phyloP scores from a whole-genome alignment of 53 echinoderm and acorn worm species.

The Holothuria scabra region DNA sequence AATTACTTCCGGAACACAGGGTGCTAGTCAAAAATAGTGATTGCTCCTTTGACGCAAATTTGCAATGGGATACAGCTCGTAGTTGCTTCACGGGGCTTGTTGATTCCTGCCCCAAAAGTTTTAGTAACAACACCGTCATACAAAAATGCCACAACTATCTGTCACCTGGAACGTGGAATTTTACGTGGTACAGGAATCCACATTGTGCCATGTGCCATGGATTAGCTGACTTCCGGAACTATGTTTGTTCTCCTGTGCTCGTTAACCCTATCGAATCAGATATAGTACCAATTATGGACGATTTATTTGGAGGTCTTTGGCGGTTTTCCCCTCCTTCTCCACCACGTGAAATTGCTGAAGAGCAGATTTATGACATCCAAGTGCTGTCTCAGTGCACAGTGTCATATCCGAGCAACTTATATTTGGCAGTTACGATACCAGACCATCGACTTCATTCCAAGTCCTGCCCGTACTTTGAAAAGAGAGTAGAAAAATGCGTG shows the following conservation, averaged over 20 bases:
- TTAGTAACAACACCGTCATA: background rate
- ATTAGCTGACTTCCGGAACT: background rate
- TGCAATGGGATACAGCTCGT: background rate
- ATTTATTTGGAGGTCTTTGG: background rate
- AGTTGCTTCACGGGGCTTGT: background rate
- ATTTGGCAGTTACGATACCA: no score
- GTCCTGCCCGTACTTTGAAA: no score
- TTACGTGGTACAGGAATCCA: background rate
- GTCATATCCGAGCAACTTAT: no score
- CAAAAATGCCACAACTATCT: background rate
- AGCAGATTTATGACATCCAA: no score
- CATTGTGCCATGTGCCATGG: background rate
- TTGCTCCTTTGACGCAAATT: background rate
- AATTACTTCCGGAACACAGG: background rate
- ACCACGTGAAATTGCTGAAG: background rate
- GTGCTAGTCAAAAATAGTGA: background rate
- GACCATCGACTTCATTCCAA: no score
- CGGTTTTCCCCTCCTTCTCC: no score
- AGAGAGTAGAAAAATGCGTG: no score
- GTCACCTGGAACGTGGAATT: background rate
- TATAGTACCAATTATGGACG: background rate
- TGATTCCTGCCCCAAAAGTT: background rate
- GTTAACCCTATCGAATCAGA: background rate
- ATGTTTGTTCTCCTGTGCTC: background rate
- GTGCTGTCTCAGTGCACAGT: no score